Base-by-base conservation (phyloP, 2,113 vertebrate species). In the Oryzias javanicus region DNA sequence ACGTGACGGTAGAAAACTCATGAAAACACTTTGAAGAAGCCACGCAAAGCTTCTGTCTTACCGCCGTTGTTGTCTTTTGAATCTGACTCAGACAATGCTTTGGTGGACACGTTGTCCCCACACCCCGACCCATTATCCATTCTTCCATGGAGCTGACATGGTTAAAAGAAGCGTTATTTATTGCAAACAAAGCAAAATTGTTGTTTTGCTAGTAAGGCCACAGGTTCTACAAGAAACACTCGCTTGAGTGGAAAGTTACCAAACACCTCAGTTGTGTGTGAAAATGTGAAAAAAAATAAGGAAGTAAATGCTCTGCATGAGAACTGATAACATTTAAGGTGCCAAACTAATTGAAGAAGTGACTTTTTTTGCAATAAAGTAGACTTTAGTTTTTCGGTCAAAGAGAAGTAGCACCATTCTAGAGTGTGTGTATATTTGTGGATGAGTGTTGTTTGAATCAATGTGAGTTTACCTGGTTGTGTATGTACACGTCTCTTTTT, bases 401-500 rank as follows among this genome's bases (percentile, higher is more conserved):
- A 14, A 20, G 58, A 48, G 22, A 22, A 63, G 45, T 54, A 60
- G 44, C 25, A 27, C 3, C 25, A 27, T 27, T 27, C 25, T 27
- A 27, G 25, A 27, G 1, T 27, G 6, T 6, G 6, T 27, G 25
- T 5, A 27, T 5, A 27, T 4, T 27, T 27, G 25, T 27, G n/a
- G n/a, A n/a, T n/a, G n/a, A n/a, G n/a, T n/a, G n/a, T n/a, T n/a
- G n/a, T n/a, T n/a, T n/a, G n/a, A n/a, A n/a, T n/a, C n/a, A n/a
- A n/a, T n/a, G 14, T 40, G 46, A 67, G 63, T 87, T 91, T 79
- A 98, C 96, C 91, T 89, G 93, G 58, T 79, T 86, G 44, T 89
- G 79, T 53, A 92, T 88, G 84, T 97, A 98, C 29, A 93, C 88
- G 2, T 93, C 90, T 49, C 96, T 90, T 81, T 98, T 97, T 86